Evolutionary conservation across 1,140 invertebrate species (phyloP).

Genomic region (Cecropterus lyciades): DNA sequence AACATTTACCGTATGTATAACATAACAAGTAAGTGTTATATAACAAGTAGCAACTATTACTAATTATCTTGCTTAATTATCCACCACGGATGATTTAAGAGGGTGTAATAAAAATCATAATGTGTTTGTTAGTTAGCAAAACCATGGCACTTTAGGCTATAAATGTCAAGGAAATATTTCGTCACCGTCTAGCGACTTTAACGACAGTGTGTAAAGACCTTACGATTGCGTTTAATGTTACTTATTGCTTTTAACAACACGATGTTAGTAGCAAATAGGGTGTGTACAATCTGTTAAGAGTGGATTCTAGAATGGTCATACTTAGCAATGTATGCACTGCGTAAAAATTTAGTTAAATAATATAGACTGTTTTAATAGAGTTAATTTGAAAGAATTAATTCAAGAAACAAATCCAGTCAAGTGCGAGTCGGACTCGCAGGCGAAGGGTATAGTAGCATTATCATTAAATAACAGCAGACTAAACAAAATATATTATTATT

Average conservation of each 20-base stretch:
- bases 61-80: not conserved
- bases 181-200: slow-evolving; percentile 13
- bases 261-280: not conserved
- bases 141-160: not conserved
- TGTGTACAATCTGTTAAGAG: not conserved
- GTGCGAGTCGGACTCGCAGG: no score
- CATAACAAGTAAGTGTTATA: no score
- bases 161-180: slow-evolving; percentile 18
- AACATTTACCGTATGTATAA: no score
- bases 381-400: no score
- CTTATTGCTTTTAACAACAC: not conserved
- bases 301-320: not conserved
- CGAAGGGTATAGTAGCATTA: no score
- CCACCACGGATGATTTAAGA: not conserved
- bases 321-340: not conserved
- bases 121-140: not conserved
- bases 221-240: not conserved
- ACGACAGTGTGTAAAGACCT: slow-evolving; percentile 4
- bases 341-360: no score
- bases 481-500: no score
- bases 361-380: no score
- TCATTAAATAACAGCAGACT: no score
- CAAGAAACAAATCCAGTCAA: no score
- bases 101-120: not conserved
- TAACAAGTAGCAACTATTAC: no score